Base-by-base conservation (phyloP, 2,113 vertebrate genomes). In the Pristiophorus japonicus region DNA sequence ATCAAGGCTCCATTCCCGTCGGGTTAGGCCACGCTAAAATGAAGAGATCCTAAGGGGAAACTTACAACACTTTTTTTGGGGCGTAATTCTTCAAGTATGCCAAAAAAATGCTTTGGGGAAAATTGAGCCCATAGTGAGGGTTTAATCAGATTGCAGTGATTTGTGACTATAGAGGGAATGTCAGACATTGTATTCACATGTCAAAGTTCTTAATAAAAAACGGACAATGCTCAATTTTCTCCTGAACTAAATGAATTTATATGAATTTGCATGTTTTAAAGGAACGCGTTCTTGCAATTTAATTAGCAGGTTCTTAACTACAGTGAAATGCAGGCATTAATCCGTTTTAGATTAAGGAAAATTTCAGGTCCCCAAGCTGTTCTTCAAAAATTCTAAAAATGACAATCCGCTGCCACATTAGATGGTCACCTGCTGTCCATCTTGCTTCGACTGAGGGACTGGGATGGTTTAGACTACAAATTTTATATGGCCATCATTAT, bases 321-420 rank as follows among this genome's bases (percentile, higher is more conserved):
- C 87, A 59, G 14, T 7, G 30, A n/a, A 90, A 90, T 0, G 18
- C 16, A 62, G 55, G 2, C 55, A 34, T n/a, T 90, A 18, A 90
- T 88, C 22, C 22, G 51, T 55, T 88, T 88, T 55, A 2, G 12
- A 90, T 55, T 62, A n/a, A 90, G 87, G 55, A n/a, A 90, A 90
- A 90, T 18, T 90, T 62, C 27, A 62, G 55, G 87, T 20, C 12
- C 27, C 27, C 55, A 62, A 90, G 34, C n/a, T 5, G 30, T 90
- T 62, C 55, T 12, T 90, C 62, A 62, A 59, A 90, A 90, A 90
- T 62, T 90, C 62, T 90, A 62, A 59, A 90, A 90, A 90, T 62
- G 62, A 27, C 11, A 18, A 18, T 90, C 87, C 11, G 30, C 38
- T n/a, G n/a, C n/a, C 34, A 78, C 34, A 78, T 78, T 78, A 14